A percentile compares a stretch with the other conserved stretches of the same genome.
Evolutionary conservation across 1,140 invertebrate genomes (phyloP).

Genomic region (Harlomillsia oculata): DNA sequence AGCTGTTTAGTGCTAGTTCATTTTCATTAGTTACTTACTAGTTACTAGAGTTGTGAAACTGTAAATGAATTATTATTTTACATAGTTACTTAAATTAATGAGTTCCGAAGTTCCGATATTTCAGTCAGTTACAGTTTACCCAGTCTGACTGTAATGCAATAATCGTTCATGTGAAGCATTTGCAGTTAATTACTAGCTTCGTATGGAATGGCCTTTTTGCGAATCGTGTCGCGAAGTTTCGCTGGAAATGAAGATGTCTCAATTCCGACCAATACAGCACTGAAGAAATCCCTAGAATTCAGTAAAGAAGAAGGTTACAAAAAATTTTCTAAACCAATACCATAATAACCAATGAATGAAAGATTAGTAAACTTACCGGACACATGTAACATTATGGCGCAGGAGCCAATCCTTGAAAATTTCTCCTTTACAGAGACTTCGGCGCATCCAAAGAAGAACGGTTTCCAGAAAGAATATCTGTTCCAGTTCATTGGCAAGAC

Average conservation of each 20-base stretch:
- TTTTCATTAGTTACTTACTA: too few species aligned
- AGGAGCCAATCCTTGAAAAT: conserved; percentile 4
- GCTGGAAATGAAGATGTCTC: conserved; percentile 11
- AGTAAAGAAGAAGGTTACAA: neutral
- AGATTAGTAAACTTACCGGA: conserved; percentile 9
- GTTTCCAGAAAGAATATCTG: conserved; percentile 24
- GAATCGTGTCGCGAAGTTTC: conserved; percentile 11
- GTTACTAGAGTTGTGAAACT: too few species aligned
- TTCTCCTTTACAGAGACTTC: conserved; percentile 7
- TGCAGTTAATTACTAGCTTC: neutral
- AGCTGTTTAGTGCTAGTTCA: too few species aligned
- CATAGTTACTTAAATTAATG: too few species aligned
- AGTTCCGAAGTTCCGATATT: too few species aligned
- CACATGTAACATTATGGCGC: conserved; percentile 14
- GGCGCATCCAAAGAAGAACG: conserved; percentile 2
- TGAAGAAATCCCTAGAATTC: conserved; percentile 1
- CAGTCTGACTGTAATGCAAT: too few species aligned
- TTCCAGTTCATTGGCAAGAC: conserved; percentile 18
- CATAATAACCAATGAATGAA: neutral
- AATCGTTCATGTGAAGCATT: too few species aligned
- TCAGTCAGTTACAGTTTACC: too few species aligned
- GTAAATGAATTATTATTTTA: too few species aligned
- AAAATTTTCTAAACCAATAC: neutral
- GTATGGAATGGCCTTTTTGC: neutral
- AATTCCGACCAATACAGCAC: neutral